Percentiles rank a stretch among this genome's conserved stretches.
These are phyloP conservation scores for Phycodurus eques DNA, from an alignment of 2,113 vertebrate species.

Conservation along the genomic window DNA sequence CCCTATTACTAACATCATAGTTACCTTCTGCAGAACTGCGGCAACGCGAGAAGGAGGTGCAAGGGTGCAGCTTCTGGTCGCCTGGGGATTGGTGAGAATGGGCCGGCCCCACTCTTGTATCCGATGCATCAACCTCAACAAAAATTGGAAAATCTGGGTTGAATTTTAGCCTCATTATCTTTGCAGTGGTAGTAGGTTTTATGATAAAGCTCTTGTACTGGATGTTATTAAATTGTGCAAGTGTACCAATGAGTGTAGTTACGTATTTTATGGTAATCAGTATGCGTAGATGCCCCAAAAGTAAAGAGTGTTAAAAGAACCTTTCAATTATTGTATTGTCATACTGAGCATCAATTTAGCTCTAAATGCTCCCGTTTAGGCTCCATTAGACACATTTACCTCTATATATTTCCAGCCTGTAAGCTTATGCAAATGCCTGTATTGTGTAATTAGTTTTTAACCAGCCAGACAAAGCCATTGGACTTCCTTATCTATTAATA, in stretches of 20 bases:
- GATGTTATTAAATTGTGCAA: too few relatives aligned
- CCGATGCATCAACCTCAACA: too few relatives aligned
- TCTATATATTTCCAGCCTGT: conserved; percentile 40
- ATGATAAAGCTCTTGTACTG: too few relatives aligned
- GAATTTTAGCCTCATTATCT: too few relatives aligned
- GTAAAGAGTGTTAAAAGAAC: conserved; percentile 34
- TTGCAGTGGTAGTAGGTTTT: too few relatives aligned
- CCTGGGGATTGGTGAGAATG: too few relatives aligned
- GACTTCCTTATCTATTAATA: conserved; percentile 53
- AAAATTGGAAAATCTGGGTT: too few relatives aligned
- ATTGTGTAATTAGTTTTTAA: conserved; percentile 33
- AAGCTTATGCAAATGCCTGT: conserved; percentile 59
- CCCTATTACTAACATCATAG: too few relatives aligned
- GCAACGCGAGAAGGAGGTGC: too few relatives aligned
- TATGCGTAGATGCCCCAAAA: conserved; percentile 24
- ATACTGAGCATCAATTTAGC: conserved; percentile 41
- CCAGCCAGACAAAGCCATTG: conserved; percentile 27
- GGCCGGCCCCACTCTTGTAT: too few relatives aligned
- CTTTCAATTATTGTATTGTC: conserved; percentile 49
- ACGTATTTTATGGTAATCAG: conserved; percentile 23
- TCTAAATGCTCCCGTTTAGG: conserved; percentile 57
- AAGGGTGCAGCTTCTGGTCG: too few relatives aligned
- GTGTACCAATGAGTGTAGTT: not conserved
- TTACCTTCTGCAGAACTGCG: too few relatives aligned
- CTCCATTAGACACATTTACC: conserved; percentile 64